A percentile compares a stretch with the other conserved stretches of the same genome.
Evolutionary conservation across 1,140 invertebrate genomes (phyloP).

Genomic region (Harpegnathos saltator): DNA sequence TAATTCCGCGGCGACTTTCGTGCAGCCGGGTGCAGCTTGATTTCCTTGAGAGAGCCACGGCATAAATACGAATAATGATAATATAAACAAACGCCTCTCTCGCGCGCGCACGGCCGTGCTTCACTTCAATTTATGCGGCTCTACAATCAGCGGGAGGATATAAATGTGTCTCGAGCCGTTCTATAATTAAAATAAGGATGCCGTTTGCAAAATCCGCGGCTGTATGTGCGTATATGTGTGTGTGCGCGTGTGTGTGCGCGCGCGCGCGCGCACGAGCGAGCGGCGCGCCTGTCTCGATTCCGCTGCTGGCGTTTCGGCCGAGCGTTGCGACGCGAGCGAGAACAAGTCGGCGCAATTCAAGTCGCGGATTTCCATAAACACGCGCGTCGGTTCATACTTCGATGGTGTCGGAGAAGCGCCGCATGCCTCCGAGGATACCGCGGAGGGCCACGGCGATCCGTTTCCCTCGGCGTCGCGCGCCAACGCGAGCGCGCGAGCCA

Average conservation of each 20-base stretch:
- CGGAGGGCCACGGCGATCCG: no score
- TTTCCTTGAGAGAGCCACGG: conserved; percentile 21
- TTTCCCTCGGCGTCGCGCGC: no score
- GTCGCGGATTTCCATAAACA: conserved; percentile 21
- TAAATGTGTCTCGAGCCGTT: conserved; percentile 17
- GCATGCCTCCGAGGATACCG: no score
- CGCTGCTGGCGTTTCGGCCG: no score
- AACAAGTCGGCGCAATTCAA: conserved; percentile 23
- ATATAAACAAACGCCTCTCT: conserved; percentile 28
- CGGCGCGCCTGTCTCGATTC: no score
- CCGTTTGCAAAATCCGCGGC: neutral
- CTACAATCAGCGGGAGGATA: conserved; percentile 13
- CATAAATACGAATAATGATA: conserved; percentile 39
- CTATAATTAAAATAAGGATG: conserved; percentile 38
- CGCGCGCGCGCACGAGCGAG: no score
- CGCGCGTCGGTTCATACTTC: neutral
- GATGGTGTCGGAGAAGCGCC: conserved; percentile 3
- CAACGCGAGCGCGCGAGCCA: neutral
- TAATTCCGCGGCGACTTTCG: conserved; percentile 4
- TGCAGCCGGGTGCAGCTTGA: conserved; percentile 9
- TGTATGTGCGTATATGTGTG: neutral
- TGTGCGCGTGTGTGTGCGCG: neutral
- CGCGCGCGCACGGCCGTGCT: neutral
- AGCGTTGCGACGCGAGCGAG: no score
- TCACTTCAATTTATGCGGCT: conserved; percentile 35